These are phyloP conservation scores for Muscidifurax raptorellus DNA, from an alignment of 1,140 invertebrate genomes.

Conservation along the genomic window DNA sequence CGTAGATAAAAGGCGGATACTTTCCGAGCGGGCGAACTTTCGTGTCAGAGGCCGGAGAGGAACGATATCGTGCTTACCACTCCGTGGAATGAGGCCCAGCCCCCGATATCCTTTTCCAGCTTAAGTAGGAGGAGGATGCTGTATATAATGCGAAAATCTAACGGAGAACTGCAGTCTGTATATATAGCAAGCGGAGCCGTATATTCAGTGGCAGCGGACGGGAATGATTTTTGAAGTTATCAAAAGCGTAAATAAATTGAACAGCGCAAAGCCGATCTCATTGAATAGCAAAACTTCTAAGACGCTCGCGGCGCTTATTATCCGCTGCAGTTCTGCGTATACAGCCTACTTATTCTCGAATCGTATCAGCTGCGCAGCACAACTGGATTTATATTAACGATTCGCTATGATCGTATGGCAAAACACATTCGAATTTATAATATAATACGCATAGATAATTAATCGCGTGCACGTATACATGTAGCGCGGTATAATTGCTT, in stretches of 20 bases:
- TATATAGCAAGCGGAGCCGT: not conserved
- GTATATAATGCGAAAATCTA: not conserved
- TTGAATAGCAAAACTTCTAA: too few relatives aligned
- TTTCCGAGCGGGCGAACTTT: slow-evolving; percentile 45
- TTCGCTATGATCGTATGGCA: not conserved
- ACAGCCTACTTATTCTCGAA: not conserved
- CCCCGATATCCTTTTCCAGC: slow-evolving; percentile 16
- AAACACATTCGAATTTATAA: too few relatives aligned
- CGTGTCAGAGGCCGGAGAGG: slow-evolving; percentile 19
- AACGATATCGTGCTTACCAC: slow-evolving; percentile 22
- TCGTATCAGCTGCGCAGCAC: not conserved
- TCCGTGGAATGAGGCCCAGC: slow-evolving; percentile 8
- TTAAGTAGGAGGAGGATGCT: not conserved
- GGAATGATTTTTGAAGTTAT: not conserved
- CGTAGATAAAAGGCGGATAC: slow-evolving; percentile 14
- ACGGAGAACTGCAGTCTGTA: not conserved
- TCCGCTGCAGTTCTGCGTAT: too few relatives aligned
- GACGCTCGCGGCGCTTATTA: not conserved
- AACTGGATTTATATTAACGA: not conserved
- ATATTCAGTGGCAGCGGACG: too few relatives aligned
- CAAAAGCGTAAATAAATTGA: not conserved
- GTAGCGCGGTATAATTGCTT: not conserved
- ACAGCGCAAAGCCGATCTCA: too few relatives aligned
- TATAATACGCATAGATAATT: not conserved
- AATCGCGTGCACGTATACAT: not conserved